Evolutionary conservation across 1,140 invertebrate genomes (phyloP).

Genomic region (Nylanderia fulva): DNA sequence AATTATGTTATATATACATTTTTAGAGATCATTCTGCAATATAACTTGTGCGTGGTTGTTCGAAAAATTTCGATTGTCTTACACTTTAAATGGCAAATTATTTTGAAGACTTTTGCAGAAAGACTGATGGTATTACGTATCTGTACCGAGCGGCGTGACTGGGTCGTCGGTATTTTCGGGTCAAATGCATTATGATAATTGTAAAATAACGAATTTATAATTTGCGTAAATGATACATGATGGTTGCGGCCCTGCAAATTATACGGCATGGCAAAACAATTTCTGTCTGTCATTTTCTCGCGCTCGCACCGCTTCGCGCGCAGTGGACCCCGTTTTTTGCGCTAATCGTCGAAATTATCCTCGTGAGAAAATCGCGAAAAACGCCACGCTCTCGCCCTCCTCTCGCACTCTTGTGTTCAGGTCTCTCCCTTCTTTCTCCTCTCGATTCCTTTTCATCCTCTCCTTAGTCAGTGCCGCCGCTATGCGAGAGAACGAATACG

Average conservation of each 20-base stretch:
- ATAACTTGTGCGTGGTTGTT: conserved; percentile 1
- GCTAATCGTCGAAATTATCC: conserved; percentile 79
- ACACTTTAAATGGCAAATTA: not conserved
- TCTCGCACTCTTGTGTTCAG: conserved; percentile 14
- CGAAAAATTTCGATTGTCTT: not conserved
- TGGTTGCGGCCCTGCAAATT: conserved; percentile 81
- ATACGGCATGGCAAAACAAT: conserved; percentile 81
- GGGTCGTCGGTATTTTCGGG: conserved; percentile 77
- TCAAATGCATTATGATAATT: conserved; percentile 84
- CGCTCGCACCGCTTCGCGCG: conserved; percentile 55
- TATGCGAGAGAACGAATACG: conserved; percentile 67
- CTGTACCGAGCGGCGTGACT: conserved; percentile 13
- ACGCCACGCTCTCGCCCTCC: conserved; percentile 59
- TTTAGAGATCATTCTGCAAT: no score
- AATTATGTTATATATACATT: not conserved
- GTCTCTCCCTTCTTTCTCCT: conserved; percentile 49
- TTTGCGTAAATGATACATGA: conserved; percentile 84
- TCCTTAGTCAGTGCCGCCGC: conserved; percentile 48
- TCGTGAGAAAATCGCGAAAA: conserved; percentile 81
- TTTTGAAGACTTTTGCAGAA: not conserved
- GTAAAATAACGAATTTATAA: conserved; percentile 85
- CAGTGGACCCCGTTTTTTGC: conserved; percentile 71
- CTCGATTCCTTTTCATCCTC: conserved; percentile 55
- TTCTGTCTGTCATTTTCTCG: conserved; percentile 78
- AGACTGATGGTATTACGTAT: conserved; percentile 1